These are phyloP conservation scores for Clarias fuscus DNA, from an alignment of 2,797 vertebrate species.

Conservation along the genomic window DNA sequence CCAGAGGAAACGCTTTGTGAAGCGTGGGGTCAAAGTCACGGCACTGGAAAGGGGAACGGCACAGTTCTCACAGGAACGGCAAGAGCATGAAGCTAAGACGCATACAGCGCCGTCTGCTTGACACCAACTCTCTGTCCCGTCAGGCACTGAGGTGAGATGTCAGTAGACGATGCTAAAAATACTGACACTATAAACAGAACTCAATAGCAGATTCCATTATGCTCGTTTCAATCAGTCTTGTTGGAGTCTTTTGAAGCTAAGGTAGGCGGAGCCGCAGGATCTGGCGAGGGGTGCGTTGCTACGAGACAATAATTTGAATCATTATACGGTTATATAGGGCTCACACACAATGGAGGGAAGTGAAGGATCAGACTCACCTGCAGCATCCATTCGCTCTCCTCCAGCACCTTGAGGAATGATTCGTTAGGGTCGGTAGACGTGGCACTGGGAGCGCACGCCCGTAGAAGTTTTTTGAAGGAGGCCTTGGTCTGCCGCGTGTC, in stretches of 20 bases:
- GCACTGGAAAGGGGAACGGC: slow-evolving; percentile 41
- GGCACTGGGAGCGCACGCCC: slow-evolving; percentile 90
- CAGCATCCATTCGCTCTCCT: slow-evolving; percentile 95
- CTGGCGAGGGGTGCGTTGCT: not conserved
- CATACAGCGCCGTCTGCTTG: not conserved
- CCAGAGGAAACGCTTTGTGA: slow-evolving; percentile 57
- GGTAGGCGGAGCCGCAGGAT: not conserved
- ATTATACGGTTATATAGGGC: too few relatives aligned
- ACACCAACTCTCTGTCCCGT: not conserved
- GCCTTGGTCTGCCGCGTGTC: slow-evolving; percentile 92
- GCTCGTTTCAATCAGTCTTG: not conserved
- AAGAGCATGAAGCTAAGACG: not conserved
- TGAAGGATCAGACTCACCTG: slow-evolving; percentile 76
- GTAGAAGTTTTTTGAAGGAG: slow-evolving; percentile 94
- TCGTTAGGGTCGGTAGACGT: slow-evolving; percentile 83
- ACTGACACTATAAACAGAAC: not conserved
- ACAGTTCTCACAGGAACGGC: slow-evolving; percentile 54
- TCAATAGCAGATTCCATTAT: not conserved
- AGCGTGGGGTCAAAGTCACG: slow-evolving; percentile 59
- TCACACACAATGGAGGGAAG: not conserved
- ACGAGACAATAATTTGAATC: not conserved
- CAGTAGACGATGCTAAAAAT: not conserved
- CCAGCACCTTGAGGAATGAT: slow-evolving; percentile 90
- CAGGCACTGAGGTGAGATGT: not conserved
- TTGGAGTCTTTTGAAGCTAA: not conserved